Evolutionary conservation across 2,888 invertebrate species (phyloP), one percentile per base, ranked within the genome.

Genomic region (Selenia dentaria): DNA sequence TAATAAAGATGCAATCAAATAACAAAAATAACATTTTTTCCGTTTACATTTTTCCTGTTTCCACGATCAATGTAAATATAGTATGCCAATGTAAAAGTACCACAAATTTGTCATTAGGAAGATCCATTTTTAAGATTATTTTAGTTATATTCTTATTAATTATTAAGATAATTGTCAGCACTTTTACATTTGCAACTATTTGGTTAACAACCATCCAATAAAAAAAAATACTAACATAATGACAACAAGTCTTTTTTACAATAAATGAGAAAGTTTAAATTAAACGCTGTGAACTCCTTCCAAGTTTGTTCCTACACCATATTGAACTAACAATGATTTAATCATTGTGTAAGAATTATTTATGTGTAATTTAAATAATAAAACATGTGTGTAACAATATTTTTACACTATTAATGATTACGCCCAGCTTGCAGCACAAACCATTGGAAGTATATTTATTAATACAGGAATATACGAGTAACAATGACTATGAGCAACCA

Each of bases 1-100:
- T 79, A 83, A 79, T 83, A 83, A 83, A 80, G 75, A 76, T 77
- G 79, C 71, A 80, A 76, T 77, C 72, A 54, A n/a, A 76, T 81
- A 86, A 88, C 83, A 85, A 85, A 86, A 79, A 80, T 80, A 77
- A 73, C 65, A 66, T 58, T 64, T 70, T 74, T 70, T 65, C 66
- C 86, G 86, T 87, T 78, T 84, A 88, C 87, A 86, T 60, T 58
- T 62, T 69, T 67, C 67, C 28, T 6, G 3, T 33, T 41, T 47
- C 18, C 18, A 25, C n/a, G 22, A 12, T 36, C 12, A 14, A 6
- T 29, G 22, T 0, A 18, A 39, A 14, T 6, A 18, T 13, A n/a
- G n/a, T n/a, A 27, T 34, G 37, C 33, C 37, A 41, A 42, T 37
- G 33, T 25, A 28, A 14, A 33, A 22, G 13, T 28, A 32, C 9